phyloP scores from a whole-genome alignment of 2,113 vertebrate genomes.

The Hyaena hyaena region DNA sequence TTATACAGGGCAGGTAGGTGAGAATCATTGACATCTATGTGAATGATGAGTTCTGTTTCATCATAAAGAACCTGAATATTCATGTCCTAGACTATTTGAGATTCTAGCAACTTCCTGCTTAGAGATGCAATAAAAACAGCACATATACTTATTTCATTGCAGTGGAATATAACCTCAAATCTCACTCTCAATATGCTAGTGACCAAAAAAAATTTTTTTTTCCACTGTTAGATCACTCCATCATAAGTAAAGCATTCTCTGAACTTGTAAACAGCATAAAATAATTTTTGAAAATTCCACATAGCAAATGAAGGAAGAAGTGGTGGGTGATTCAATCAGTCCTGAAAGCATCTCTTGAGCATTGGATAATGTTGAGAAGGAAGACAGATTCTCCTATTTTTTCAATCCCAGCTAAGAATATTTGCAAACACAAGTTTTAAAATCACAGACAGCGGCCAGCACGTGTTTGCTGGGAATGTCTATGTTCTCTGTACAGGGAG shows the following conservation, averaged over 20 bases:
- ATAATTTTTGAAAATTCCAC: background rate
- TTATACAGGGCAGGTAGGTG: background rate
- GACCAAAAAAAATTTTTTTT: background rate
- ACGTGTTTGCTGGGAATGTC: background rate
- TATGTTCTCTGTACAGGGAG: background rate
- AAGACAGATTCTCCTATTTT: background rate
- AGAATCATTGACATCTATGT: constrained; percentile 1
- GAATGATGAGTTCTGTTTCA: constrained; percentile 49
- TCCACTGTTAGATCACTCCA: background rate
- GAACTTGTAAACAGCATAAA: background rate
- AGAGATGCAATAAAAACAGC: background rate
- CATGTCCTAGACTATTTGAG: background rate
- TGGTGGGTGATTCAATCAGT: background rate
- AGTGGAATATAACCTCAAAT: background rate
- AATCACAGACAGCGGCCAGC: background rate
- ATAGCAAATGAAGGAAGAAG: background rate
- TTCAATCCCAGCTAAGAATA: background rate
- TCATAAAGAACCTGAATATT: constrained; percentile 44
- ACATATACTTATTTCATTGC: background rate
- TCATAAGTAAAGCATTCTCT: background rate
- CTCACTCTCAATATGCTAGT: background rate
- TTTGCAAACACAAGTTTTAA: background rate
- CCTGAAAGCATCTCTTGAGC: background rate
- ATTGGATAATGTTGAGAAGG: background rate
- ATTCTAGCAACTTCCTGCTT: constrained; percentile 24